Percentiles rank a stretch among this genome's conserved stretches.
phyloP scores from a whole-genome alignment of 2,888 invertebrate genomes.

The Hemaris fuciformis region DNA sequence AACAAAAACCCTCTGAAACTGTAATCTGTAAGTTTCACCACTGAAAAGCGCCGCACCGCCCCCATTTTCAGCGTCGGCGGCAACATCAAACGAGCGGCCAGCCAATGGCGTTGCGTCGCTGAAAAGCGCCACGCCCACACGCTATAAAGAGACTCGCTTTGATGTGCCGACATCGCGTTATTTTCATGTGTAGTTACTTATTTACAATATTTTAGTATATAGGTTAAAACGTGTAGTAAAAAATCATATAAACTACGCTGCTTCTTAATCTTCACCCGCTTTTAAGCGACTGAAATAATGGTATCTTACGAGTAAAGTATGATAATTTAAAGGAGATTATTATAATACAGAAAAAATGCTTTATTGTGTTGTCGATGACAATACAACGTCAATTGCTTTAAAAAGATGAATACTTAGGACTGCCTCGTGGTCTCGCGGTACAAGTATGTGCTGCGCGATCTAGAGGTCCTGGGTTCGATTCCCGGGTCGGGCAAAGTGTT shows the following conservation, averaged over 20 bases:
- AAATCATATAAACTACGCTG: background rate
- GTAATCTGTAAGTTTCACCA: conserved; percentile 39
- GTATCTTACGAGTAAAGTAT: too few species aligned
- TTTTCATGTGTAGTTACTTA: background rate
- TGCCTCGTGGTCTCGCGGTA: too few species aligned
- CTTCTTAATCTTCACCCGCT: background rate
- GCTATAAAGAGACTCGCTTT: conserved; percentile 68
- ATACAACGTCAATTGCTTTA: too few species aligned
- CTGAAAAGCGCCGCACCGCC: conserved; percentile 66
- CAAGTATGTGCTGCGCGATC: too few species aligned
- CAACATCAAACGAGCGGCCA: conserved; percentile 46
- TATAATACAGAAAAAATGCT: too few species aligned
- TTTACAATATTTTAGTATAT: background rate
- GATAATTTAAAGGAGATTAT: too few species aligned
- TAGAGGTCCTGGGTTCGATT: too few species aligned
- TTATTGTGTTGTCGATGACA: too few species aligned
- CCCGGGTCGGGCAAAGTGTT: too few species aligned
- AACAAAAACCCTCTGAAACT: conserved; percentile 33
- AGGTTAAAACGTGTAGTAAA: background rate
- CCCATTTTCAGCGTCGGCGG: conserved; percentile 64
- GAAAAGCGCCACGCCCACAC: conserved; percentile 77
- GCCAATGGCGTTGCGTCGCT: conserved; percentile 63
- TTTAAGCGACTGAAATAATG: too few species aligned
- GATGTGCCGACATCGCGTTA: conserved; percentile 37
- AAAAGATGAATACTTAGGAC: too few species aligned